These are phyloP conservation scores for Agelas oroides DNA, from an alignment of 37 sponge, comb jelly and placozoan species.

Conservation along the genomic window DNA sequence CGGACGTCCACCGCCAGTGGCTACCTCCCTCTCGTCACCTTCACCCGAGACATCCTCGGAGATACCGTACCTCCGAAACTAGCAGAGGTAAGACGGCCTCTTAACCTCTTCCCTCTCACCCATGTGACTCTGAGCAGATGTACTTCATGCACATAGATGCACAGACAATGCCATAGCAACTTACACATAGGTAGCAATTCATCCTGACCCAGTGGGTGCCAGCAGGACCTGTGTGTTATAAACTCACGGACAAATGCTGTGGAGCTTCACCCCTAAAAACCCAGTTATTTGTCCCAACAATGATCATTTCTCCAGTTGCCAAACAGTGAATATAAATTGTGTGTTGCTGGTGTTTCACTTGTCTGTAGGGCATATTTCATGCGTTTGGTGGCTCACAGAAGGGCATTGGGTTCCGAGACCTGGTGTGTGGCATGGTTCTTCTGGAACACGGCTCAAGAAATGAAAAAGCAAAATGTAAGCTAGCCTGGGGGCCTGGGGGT, in stretches of 20 bases:
- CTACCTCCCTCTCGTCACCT: conserved; percentile 72
- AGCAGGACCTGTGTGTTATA: too few species aligned
- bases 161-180: too few species aligned
- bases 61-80: conserved; percentile 78
- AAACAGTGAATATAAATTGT: too few species aligned
- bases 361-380: conserved; percentile 62
- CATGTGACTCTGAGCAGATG: too few species aligned
- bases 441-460: conserved; percentile 65
- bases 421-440: conserved; percentile 84
- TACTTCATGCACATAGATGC: too few species aligned
- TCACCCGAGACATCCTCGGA: conserved; percentile 79
- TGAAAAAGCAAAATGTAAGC: conserved; percentile 86
- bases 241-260: too few species aligned
- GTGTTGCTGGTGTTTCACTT: not conserved
- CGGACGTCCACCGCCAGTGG: conserved; percentile 60
- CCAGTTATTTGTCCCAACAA: too few species aligned
- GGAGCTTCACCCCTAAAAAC: too few species aligned
- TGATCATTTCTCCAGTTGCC: not conserved
- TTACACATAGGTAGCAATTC: too few species aligned
- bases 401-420: conserved; percentile 82
- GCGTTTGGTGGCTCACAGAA: conserved; percentile 76
- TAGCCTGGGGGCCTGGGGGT: too few species aligned
- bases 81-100: conserved; percentile 66
- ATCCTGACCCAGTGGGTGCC: too few species aligned
- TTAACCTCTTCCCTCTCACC: not conserved